Base-by-base conservation (phyloP, 2,888 invertebrate genomes). In the Drosophila fungiperda region DNA sequence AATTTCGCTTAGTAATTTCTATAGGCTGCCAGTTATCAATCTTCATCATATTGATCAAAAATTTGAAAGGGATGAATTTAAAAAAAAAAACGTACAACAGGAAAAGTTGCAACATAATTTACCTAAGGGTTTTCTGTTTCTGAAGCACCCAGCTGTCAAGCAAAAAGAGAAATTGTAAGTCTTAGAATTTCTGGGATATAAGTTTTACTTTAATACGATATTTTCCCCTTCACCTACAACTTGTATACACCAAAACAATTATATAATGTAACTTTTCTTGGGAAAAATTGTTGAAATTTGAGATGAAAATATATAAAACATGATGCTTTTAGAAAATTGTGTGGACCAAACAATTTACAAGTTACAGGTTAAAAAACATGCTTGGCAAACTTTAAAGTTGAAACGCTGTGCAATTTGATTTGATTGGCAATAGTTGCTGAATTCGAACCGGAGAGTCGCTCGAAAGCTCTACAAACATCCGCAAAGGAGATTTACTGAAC, bases 21-120 rank as follows among this genome's bases (percentile, higher is more conserved):
- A 75, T 66, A 64, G 45, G 57, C 48, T 58, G 67, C 36, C 53
- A 38, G 68, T 52, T 79, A 82, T 87, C 83, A 89, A 82, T 89
- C 85, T 85, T 85, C 66, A 70, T 83, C 67, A 65, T 76, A 65
- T 69, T 67, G 62, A 63, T 76, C 42, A 57, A 8, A 59, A 53
- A 49, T 42, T 40, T 23, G 20, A 49, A 40, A 40, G 42, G 26
- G 9, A 26, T 32, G 29, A 17, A 15, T 26, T 26, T 20, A 20
- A 6, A 20, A 45, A 42, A n/a, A 50, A 45, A 26, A 36, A 4
- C 15, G 4, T 5, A 15, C 38, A 29, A 68, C 5, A 52, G 8
- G n/a, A 68, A 63, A 20, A 35, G 40, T 50, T 50, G 38, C n/a
- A 64, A 50, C 58, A 50, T 50, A 50, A 48, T 49, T 68, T 55